Evolutionary conservation across 2,797 vertebrate species (phyloP).

Genomic region (Bradypus variegatus): DNA sequence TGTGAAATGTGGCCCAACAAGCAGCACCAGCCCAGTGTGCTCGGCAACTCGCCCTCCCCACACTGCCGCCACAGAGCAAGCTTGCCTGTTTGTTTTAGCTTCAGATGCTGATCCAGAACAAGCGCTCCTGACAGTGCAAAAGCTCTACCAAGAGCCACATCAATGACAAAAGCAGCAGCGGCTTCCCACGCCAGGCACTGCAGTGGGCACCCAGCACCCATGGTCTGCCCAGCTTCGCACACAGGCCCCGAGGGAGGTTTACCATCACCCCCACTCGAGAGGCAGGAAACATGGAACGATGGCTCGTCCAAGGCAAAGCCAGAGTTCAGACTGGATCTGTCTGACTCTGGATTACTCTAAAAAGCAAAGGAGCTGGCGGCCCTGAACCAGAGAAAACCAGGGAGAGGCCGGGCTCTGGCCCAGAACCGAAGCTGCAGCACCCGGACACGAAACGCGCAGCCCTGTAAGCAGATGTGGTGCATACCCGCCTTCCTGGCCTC

Average conservation of each 20-base stretch:
- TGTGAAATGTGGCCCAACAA: fast-evolving
- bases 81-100: background rate
- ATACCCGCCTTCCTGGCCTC: fast-evolving
- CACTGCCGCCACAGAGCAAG: fast-evolving
- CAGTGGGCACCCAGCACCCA: background rate
- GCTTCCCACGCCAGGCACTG: background rate
- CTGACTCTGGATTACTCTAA: fast-evolving
- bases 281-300: fast-evolving
- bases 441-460: fast-evolving
- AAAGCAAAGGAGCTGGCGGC: fast-evolving
- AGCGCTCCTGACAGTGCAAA: fast-evolving
- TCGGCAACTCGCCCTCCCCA: background rate
- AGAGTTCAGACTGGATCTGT: background rate
- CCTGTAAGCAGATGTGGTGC: fast-evolving
- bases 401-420: background rate
- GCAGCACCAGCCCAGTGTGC: fast-evolving
- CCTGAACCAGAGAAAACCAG: background rate
- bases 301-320: background rate
- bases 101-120: background rate
- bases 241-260: background rate
- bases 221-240: background rate
- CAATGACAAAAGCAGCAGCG: background rate
- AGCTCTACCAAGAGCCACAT: background rate
- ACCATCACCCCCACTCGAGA: fast-evolving
- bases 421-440: too few species aligned